Percentiles rank a stretch among this genome's conserved stretches.
Conservation (phyloP, 2,113 vertebrate genomes). For the Phrynosoma platyrhinos region DNA sequence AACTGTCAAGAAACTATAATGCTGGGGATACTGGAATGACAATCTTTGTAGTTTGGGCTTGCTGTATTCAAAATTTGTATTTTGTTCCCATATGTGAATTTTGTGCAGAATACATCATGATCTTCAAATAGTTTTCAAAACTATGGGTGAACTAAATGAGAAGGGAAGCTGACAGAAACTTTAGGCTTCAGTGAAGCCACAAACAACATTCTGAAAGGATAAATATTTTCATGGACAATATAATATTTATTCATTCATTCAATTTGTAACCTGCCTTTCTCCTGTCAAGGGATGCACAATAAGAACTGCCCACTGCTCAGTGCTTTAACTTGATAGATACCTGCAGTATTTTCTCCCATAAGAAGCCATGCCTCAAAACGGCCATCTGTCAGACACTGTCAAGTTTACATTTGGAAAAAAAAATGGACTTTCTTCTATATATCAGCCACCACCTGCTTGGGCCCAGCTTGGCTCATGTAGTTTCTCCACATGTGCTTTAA, state of each 20-base stretch:
- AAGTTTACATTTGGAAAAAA: not conserved
- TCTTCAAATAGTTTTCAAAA: too few species aligned
- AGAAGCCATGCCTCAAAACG: not conserved
- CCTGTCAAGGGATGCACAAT: too few species aligned
- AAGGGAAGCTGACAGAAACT: not conserved
- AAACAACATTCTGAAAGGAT: not conserved
- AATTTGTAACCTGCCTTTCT: too few species aligned
- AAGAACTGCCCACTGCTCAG: not conserved
- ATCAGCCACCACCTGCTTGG: constrained; percentile 5
- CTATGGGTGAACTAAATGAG: not conserved
- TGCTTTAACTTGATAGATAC: not conserved
- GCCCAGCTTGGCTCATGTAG: not conserved
- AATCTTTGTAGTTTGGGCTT: too few species aligned
- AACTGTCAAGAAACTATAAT: too few species aligned
- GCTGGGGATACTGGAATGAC: too few species aligned
- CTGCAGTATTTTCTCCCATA: not conserved
- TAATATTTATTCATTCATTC: too few species aligned
- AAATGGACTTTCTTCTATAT: not conserved
- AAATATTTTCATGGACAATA: not conserved
- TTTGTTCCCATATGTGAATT: too few species aligned
- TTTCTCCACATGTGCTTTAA: constrained; percentile 20
- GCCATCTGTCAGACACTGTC: not conserved
- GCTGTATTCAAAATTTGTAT: too few species aligned
- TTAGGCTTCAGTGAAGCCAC: not conserved
- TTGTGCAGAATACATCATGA: too few species aligned